Conservation (phyloP, 2,113 vertebrate genomes). For the Axis porcinus region DNA sequence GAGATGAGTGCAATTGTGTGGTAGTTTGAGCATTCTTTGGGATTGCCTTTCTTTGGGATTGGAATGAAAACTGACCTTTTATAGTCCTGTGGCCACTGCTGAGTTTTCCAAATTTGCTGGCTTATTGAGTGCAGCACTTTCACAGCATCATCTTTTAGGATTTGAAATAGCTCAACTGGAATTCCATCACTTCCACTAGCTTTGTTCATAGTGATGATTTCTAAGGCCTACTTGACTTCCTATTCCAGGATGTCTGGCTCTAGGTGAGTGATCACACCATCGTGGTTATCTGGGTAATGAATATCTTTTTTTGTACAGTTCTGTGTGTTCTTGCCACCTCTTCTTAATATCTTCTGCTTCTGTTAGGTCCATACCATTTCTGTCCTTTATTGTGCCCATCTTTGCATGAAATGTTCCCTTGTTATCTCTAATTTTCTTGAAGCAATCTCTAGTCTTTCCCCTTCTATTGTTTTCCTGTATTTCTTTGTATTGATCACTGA, state of each 20-base stretch:
- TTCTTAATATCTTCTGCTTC: background rate
- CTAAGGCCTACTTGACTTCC: background rate
- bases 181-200: background rate
- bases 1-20: accelerated
- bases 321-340: background rate
- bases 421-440: background rate
- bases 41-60: background rate
- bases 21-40: background rate
- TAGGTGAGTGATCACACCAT: background rate
- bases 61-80: background rate
- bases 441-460: background rate
- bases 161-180: background rate
- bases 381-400: background rate
- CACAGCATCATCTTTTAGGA: background rate
- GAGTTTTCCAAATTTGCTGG: no score
- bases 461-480: background rate
- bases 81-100: no score
- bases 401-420: background rate
- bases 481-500: background rate
- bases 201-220: background rate
- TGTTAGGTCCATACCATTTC: background rate
- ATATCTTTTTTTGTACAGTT: background rate
- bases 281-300: background rate
- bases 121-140: no score
- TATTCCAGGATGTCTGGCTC: background rate